These are phyloP conservation scores for Megastigmus dorsalis DNA, from an alignment of 2,888 invertebrate species.

Conservation along the genomic window DNA sequence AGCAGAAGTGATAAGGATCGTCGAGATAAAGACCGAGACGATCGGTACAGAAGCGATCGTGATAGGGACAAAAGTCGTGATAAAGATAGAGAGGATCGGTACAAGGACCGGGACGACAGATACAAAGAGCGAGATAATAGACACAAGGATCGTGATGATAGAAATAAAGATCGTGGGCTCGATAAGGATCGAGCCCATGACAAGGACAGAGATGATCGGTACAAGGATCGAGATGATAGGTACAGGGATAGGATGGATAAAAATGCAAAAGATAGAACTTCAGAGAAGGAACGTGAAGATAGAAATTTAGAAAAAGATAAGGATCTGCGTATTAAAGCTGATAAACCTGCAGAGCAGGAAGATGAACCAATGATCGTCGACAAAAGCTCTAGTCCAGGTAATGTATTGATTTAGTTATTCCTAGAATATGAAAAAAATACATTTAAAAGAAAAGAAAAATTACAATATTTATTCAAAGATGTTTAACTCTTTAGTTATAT, in stretches of 20 bases:
- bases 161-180: slow-evolving; percentile 60
- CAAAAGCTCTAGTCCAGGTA: slow-evolving; percentile 52
- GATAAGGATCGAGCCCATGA: slow-evolving; percentile 54
- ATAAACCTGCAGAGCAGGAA: slow-evolving; percentile 30
- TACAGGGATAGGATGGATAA: slow-evolving; percentile 35
- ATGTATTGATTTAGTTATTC: too few species aligned
- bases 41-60: slow-evolving; percentile 54
- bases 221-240: slow-evolving; percentile 59
- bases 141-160: slow-evolving; percentile 44
- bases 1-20: slow-evolving; percentile 54
- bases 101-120: slow-evolving; percentile 47
- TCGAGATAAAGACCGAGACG: slow-evolving; percentile 56
- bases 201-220: slow-evolving; percentile 60
- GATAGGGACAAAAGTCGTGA: slow-evolving; percentile 60
- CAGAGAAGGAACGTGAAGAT: slow-evolving; percentile 56
- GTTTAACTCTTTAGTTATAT: too few species aligned
- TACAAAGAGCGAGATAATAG: slow-evolving; percentile 63
- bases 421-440: too few species aligned
- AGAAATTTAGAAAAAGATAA: slow-evolving; percentile 48
- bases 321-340: slow-evolving; percentile 24
- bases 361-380: slow-evolving; percentile 18
- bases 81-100: slow-evolving; percentile 41
- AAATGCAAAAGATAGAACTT: slow-evolving; percentile 51
- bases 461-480: too few species aligned
- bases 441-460: too few species aligned